These are phyloP conservation scores for Microdon myrmicae DNA, from an alignment of 2,888 invertebrate genomes.

Conservation along the genomic window DNA sequence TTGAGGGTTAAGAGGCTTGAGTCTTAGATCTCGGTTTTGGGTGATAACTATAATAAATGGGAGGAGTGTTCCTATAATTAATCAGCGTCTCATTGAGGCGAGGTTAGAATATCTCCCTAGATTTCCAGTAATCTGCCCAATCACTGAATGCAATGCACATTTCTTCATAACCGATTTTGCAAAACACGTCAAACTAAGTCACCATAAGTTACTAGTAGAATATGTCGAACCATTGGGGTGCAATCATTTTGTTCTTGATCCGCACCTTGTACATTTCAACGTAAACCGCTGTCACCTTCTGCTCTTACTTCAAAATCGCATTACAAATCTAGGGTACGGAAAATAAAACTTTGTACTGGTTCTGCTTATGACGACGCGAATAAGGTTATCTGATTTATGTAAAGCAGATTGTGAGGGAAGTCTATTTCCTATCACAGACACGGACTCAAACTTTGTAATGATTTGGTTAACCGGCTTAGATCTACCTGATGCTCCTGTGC, in stretches of 20 bases:
- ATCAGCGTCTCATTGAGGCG: too few species aligned
- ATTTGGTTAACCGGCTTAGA: constrained; percentile 60
- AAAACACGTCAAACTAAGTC: constrained; percentile 58
- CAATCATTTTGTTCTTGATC: constrained; percentile 60
- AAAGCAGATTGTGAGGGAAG: neutral
- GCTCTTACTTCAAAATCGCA: constrained; percentile 58
- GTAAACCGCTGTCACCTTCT: constrained; percentile 57
- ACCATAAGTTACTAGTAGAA: constrained; percentile 58
- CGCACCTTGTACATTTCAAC: constrained; percentile 50
- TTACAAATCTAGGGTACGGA: constrained; percentile 54
- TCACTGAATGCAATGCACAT: constrained; percentile 55
- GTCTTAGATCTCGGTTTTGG: too few species aligned
- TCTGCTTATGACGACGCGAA: constrained; percentile 59
- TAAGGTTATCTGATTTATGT: constrained; percentile 53
- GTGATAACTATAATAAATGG: too few species aligned
- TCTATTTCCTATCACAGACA: too few species aligned
- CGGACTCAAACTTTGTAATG: constrained; percentile 37
- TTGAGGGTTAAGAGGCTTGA: too few species aligned
- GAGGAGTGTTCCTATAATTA: too few species aligned
- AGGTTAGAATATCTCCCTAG: too few species aligned
- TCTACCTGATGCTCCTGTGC: constrained; percentile 53
- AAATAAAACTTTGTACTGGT: constrained; percentile 58
- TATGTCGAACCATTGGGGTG: constrained; percentile 55
- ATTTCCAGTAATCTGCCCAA: constrained; percentile 58
- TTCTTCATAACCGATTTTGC: constrained; percentile 60